Conservation (phyloP, 2,888 invertebrate genomes). For the Aleiodes leptofemur region DNA sequence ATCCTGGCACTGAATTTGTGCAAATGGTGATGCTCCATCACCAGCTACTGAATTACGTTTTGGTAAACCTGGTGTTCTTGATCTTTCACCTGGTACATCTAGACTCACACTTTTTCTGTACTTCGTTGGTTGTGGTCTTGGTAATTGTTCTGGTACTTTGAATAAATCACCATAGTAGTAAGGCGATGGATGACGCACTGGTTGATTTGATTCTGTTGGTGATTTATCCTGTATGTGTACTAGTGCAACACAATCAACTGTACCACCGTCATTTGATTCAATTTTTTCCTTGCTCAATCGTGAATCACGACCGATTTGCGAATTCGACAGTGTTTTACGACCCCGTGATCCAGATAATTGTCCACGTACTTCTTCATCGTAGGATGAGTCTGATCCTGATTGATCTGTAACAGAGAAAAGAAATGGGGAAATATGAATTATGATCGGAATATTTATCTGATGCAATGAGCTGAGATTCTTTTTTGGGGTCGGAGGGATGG, state of each 20-base stretch:
- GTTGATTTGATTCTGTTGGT: slow-evolving; percentile 78
- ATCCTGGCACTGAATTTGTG: slow-evolving; percentile 57
- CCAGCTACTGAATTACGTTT: slow-evolving; percentile 84
- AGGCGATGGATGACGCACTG: slow-evolving; percentile 84
- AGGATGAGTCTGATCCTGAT: slow-evolving; percentile 70
- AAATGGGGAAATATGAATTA: background rate
- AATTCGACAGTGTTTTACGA: slow-evolving; percentile 23
- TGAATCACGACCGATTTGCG: slow-evolving; percentile 41
- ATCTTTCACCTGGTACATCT: slow-evolving; percentile 84
- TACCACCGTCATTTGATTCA: slow-evolving; percentile 54
- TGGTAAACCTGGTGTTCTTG: slow-evolving; percentile 78
- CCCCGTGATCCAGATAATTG: slow-evolving; percentile 44
- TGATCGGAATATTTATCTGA: background rate
- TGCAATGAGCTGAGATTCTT: background rate
- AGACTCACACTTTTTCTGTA: slow-evolving; percentile 86
- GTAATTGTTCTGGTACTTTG: slow-evolving; percentile 74
- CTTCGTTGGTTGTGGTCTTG: slow-evolving; percentile 75
- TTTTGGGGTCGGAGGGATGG: background rate
- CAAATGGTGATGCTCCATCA: slow-evolving; percentile 78
- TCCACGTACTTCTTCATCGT: slow-evolving; percentile 64
- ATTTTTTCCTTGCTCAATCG: slow-evolving; percentile 40
- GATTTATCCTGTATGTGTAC: slow-evolving; percentile 74
- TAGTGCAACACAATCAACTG: slow-evolving; percentile 67
- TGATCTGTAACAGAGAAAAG: slow-evolving; percentile 63
- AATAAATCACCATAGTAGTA: slow-evolving; percentile 90